phyloP scores from a whole-genome alignment of 2,797 vertebrate genomes.

The Ctenopoma multispine region DNA sequence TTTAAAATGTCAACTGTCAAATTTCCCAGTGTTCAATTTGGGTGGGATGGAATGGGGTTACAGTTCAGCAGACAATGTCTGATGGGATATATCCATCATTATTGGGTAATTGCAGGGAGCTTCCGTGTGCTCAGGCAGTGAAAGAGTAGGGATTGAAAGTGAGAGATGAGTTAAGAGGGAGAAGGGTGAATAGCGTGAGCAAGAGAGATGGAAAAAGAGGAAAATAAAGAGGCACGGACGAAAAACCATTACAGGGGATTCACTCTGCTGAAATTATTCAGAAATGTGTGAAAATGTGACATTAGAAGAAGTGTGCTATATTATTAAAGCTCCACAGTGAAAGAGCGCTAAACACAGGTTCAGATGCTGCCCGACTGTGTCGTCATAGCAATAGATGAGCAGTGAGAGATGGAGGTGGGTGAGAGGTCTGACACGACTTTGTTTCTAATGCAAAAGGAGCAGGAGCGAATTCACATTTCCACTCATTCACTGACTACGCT shows the following conservation, averaged over 20 bases:
- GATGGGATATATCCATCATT: slow-evolving; percentile 84
- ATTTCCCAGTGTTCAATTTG: slow-evolving; percentile 78
- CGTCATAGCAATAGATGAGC: slow-evolving; percentile 69
- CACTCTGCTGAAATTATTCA: slow-evolving; percentile 69
- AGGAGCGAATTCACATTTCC: slow-evolving; percentile 20
- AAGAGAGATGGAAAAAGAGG: slow-evolving; percentile 20
- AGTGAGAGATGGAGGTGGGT: slow-evolving; percentile 11
- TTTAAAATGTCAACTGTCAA: slow-evolving; percentile 85
- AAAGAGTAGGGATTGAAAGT: slow-evolving; percentile 37
- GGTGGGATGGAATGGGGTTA: slow-evolving; percentile 70
- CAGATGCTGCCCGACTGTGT: slow-evolving; percentile 59
- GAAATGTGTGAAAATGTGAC: slow-evolving; percentile 74
- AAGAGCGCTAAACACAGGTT: slow-evolving; percentile 68
- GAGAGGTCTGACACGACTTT: slow-evolving; percentile 15
- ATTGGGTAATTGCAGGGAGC: slow-evolving; percentile 79
- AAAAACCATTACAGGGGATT: slow-evolving; percentile 69
- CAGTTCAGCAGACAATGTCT: slow-evolving; percentile 79
- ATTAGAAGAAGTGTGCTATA: slow-evolving; percentile 69
- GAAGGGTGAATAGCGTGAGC: slow-evolving; percentile 14
- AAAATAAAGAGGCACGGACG: slow-evolving; percentile 43
- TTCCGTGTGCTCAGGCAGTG: slow-evolving; percentile 55
- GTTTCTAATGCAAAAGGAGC: slow-evolving; percentile 19
- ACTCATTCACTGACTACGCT: not conserved
- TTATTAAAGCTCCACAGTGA: slow-evolving; percentile 75
- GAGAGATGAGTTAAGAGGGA: slow-evolving; percentile 36